These are phyloP conservation scores for Caenorhabditis panamensis DNA, from an alignment of 2,888 invertebrate genomes.

Conservation along the genomic window DNA sequence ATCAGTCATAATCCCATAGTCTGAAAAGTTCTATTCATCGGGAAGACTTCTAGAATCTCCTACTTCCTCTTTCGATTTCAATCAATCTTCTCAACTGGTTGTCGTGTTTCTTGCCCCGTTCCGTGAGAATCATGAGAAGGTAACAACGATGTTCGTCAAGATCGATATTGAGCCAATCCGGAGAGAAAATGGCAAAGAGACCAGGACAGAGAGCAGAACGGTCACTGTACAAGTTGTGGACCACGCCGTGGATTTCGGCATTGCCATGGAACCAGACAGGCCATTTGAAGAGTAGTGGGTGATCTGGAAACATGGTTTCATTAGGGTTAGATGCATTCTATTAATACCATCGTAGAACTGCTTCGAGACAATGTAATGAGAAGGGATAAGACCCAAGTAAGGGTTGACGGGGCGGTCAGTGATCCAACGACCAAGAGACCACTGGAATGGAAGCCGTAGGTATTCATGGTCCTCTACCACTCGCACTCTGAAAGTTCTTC, in stretches of 20 bases:
- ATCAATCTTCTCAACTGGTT: slow-evolving; percentile 31
- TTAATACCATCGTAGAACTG: slow-evolving; percentile 67
- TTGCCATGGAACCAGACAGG: slow-evolving; percentile 69
- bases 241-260: slow-evolving; percentile 58
- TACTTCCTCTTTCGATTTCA: slow-evolving; percentile 42
- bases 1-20: slow-evolving; percentile 39
- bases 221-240: slow-evolving; percentile 58
- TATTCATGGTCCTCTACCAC: slow-evolving; percentile 17
- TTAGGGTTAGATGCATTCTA: too few relatives aligned
- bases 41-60: not conserved
- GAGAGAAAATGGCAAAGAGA: slow-evolving; percentile 69
- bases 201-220: slow-evolving; percentile 53
- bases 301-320: slow-evolving; percentile 60
- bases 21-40: slow-evolving; percentile 6
- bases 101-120: slow-evolving; percentile 42
- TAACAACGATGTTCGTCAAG: slow-evolving; percentile 66
- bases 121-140: slow-evolving; percentile 59
- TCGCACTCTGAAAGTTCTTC: slow-evolving; percentile 40
- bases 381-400: slow-evolving; percentile 64
- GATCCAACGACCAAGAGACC: slow-evolving; percentile 61
- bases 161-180: slow-evolving; percentile 65
- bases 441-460: slow-evolving; percentile 62
- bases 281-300: slow-evolving; percentile 61
- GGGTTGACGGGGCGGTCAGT: slow-evolving; percentile 50
- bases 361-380: slow-evolving; percentile 63